Percentiles rank a stretch among this genome's conserved stretches.
Evolutionary conservation across 2,797 vertebrate genomes (phyloP).

Genomic region (Distichodus sexfasciatus): DNA sequence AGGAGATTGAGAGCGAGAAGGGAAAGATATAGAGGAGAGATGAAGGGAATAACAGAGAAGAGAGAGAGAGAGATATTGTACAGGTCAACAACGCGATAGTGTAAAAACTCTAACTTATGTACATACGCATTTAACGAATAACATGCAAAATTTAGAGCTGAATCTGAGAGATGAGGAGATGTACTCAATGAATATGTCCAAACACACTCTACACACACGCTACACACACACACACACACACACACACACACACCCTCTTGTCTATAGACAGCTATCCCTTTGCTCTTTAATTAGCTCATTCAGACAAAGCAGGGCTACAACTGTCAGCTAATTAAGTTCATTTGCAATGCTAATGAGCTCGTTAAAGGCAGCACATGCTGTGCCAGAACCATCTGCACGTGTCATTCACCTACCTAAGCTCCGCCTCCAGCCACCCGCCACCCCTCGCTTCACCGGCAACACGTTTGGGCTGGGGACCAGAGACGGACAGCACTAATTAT

Average conservation of each 20-base stretch:
- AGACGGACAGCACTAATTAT: conserved; percentile 58
- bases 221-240: conserved; percentile 16
- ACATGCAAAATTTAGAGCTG: not conserved
- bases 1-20: too few species aligned
- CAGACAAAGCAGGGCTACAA: conserved; percentile 47
- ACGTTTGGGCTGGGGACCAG: conserved; percentile 57
- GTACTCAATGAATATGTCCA: not conserved
- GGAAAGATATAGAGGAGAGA: not conserved
- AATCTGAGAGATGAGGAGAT: conserved; percentile 1
- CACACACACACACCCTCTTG: conserved; percentile 31
- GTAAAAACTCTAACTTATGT: conserved; percentile 9
- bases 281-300: conserved; percentile 46
- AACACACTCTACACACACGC: conserved; percentile 22
- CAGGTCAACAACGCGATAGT: not conserved
- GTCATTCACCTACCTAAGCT: conserved; percentile 59
- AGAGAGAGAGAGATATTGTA: not conserved
- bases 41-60: not conserved
- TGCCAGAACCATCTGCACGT: conserved; percentile 50
- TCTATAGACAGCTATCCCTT: conserved; percentile 43
- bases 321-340: conserved; percentile 46
- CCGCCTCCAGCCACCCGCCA: conserved; percentile 59
- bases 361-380: conserved; percentile 56
- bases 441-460: conserved; percentile 51
- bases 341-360: conserved; percentile 53
- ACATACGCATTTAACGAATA: not conserved